Base-by-base conservation (phyloP, 2,888 invertebrate genomes). In the Oligia fasciuncula region DNA sequence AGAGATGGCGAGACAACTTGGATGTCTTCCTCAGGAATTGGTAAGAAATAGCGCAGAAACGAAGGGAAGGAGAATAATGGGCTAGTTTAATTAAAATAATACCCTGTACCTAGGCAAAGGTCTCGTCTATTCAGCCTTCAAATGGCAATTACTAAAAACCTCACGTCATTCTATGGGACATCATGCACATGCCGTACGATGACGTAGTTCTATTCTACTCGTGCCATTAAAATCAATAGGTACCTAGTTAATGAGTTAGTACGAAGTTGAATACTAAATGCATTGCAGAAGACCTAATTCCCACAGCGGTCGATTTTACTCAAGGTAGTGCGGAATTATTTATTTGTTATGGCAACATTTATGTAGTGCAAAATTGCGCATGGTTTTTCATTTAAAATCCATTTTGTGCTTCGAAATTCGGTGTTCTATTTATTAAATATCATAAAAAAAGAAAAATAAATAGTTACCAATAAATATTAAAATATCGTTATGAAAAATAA, bases 291-390 rank as follows among this genome's bases (percentile, higher is more conserved):
- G 66, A 73, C 84, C 84, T 72, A 51, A 40, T 85, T 85, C 87
- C 65, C 85, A 85, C 87, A 68, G 60, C 62, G 76, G 70, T 85
- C 85, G 75, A 87, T 85, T 78, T 9, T n/a, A 19, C 40, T 65
- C 70, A 76, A 76, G 66, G 79, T 54, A 83, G 14, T 63, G 14
- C n/a, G 19, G n/a, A 49, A 57, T 35, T 51, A 54, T 73, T 69
- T 63, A 78, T 57, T 72, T 49, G 29, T 6, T 43, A 69, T 51
- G 35, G 35, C n/a, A 65, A 71, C n/a, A 17, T 84, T 65, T 68
- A 51, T 57, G 70, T 68, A 2, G 84, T 40, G 17, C 43, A 46
- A 66, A 17, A 57, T 1, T 9, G 3, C n/a, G 13, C 11, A n/a
- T n/a, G n/a, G n/a, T n/a, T n/a, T n/a, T n/a, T n/a, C n/a, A n/a